Conservation (phyloP, 2,888 invertebrate genomes). For the Magallana nippona region DNA sequence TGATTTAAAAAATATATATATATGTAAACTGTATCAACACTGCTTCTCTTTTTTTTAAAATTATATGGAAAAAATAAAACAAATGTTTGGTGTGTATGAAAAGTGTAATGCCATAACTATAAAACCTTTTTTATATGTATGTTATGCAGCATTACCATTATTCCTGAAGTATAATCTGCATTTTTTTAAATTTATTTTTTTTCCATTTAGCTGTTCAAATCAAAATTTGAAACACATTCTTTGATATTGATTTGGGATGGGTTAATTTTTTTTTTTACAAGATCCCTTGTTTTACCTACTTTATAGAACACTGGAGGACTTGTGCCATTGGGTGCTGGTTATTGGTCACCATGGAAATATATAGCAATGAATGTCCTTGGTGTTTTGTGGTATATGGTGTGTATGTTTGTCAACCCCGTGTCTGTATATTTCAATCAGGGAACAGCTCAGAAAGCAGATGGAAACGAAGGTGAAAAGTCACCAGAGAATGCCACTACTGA, state of each 20-base stretch:
- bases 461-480: not conserved
- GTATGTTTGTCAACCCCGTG: slow-evolving; percentile 21
- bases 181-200: too few relatives aligned
- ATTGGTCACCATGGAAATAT: slow-evolving; percentile 20
- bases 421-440: slow-evolving; percentile 33
- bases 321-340: slow-evolving; percentile 22
- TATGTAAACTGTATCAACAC: too few relatives aligned
- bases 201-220: too few relatives aligned
- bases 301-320: slow-evolving; percentile 25
- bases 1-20: too few relatives aligned
- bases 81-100: too few relatives aligned
- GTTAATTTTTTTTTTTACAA: not conserved
- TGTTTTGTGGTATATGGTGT: slow-evolving; percentile 30
- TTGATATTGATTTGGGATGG: not conserved
- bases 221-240: not conserved
- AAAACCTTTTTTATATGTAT: too few relatives aligned
- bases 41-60: too few relatives aligned
- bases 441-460: slow-evolving; percentile 23
- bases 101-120: too few relatives aligned
- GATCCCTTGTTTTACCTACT: not conserved
- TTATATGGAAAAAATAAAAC: too few relatives aligned
- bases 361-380: slow-evolving; percentile 25
- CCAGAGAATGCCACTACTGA: not conserved
- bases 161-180: too few relatives aligned
- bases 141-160: too few relatives aligned